Evolutionary conservation across 2,888 invertebrate species (phyloP).

Genomic region (Netelia inedita): DNA sequence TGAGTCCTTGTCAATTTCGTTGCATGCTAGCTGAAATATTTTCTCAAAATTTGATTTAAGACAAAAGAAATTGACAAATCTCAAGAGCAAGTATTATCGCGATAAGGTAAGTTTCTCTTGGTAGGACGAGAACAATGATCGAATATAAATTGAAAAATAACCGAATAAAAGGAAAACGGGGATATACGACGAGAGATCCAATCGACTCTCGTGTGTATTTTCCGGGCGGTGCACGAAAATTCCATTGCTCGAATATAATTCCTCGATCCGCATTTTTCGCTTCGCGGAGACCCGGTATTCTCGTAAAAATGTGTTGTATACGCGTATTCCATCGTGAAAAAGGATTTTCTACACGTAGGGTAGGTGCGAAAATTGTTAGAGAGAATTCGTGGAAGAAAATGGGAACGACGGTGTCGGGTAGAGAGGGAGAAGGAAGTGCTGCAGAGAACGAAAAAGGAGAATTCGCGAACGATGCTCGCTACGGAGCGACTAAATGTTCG

Average conservation of each 20-base stretch:
- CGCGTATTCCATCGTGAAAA: constrained; percentile 32
- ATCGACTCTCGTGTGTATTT: constrained; percentile 36
- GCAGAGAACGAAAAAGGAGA: constrained; percentile 20
- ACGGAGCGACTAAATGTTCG: constrained; percentile 65
- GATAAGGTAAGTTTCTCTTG: too few species aligned
- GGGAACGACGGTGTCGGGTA: background rate
- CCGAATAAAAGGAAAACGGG: constrained; percentile 8
- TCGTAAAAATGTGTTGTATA: constrained; percentile 29
- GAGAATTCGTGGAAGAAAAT: constrained; percentile 14
- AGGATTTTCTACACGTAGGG: background rate
- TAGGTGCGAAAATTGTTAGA: constrained; percentile 28
- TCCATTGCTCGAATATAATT: constrained; percentile 50
- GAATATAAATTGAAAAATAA: background rate
- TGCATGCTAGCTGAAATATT: too few species aligned
- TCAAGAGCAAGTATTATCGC: too few species aligned
- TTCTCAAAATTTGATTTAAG: too few species aligned
- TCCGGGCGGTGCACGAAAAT: background rate
- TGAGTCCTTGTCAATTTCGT: background rate
- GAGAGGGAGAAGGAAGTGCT: background rate
- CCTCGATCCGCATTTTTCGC: constrained; percentile 21
- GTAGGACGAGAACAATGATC: too few species aligned
- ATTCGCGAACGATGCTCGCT: constrained; percentile 52
- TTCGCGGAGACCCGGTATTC: constrained; percentile 29
- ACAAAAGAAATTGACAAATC: too few species aligned
- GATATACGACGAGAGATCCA: constrained; percentile 21